Conservation (phyloP, 2,797 vertebrate genomes). For the Mormyrus hasselquistii region DNA sequence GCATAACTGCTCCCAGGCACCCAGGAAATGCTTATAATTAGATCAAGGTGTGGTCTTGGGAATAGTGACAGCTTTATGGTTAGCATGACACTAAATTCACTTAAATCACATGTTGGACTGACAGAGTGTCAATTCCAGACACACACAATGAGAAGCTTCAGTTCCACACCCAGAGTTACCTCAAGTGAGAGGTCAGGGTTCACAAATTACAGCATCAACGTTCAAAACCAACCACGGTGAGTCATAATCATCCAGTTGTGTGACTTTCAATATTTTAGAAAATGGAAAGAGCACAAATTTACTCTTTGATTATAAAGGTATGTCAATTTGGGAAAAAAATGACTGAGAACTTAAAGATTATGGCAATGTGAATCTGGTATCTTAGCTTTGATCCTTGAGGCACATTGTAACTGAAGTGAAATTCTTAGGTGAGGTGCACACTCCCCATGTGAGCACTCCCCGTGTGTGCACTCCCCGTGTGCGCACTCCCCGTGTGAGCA, state of each 20-base stretch:
- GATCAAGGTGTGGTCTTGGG: slow-evolving; percentile 12
- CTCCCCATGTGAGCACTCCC: not conserved
- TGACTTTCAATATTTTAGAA: not conserved
- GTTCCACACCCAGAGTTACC: slow-evolving; percentile 18
- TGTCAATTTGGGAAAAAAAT: not conserved
- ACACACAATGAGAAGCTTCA: not conserved
- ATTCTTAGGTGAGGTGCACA: not conserved
- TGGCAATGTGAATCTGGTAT: not conserved
- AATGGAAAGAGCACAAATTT: not conserved
- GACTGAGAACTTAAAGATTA: not conserved
- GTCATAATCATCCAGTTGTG: not conserved
- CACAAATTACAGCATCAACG: not conserved
- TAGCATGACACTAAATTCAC: not conserved
- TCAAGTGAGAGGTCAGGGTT: not conserved
- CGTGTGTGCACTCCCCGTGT: not conserved
- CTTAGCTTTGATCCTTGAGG: not conserved
- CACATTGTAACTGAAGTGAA: not conserved
- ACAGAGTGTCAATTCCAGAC: slow-evolving; percentile 5
- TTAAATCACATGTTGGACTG: slow-evolving; percentile 17
- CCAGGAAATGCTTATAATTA: slow-evolving; percentile 36
- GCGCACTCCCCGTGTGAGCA: not conserved
- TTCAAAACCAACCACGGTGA: not conserved
- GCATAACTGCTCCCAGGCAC: slow-evolving; percentile 27
- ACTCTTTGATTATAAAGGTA: not conserved
- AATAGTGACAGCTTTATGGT: slow-evolving; percentile 21